Evolutionary conservation across 2,113 vertebrate species (phyloP).

Genomic region (Gopherus flavomarginatus): DNA sequence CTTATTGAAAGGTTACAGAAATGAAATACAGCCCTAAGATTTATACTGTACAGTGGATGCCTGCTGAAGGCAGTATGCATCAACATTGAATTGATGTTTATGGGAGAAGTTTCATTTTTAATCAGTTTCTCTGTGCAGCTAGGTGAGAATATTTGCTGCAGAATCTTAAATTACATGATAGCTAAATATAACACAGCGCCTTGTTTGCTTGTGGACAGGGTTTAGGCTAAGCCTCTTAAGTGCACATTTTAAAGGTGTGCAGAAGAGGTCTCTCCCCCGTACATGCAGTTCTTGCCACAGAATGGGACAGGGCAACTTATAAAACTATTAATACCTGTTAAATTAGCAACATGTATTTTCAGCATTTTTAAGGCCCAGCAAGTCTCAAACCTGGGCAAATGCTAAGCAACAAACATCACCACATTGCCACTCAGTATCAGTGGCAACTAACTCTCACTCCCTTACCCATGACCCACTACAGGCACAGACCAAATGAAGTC

Average conservation of each 20-base stretch:
- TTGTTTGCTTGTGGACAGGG: background rate
- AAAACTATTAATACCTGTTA: background rate
- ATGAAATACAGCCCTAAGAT: background rate
- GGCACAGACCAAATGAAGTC: no score
- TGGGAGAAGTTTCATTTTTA: background rate
- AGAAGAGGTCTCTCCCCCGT: background rate
- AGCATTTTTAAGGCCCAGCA: background rate
- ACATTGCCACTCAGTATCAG: no score
- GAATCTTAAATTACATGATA: background rate
- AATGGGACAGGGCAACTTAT: background rate
- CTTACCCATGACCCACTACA: background rate
- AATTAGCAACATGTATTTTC: background rate
- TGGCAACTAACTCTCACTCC: background rate
- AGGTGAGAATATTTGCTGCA: background rate
- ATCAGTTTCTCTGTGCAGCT: background rate
- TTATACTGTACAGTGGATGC: background rate
- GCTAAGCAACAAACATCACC: no score
- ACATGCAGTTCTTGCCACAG: background rate
- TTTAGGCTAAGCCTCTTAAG: background rate
- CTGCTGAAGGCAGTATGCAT: background rate
- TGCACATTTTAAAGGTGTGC: background rate
- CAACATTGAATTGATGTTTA: background rate
- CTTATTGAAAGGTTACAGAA: background rate
- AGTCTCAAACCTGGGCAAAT: no score
- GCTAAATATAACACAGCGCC: no score